Base-by-base conservation (phyloP, 2,113 vertebrate species). In the Alligator sinensis region DNA sequence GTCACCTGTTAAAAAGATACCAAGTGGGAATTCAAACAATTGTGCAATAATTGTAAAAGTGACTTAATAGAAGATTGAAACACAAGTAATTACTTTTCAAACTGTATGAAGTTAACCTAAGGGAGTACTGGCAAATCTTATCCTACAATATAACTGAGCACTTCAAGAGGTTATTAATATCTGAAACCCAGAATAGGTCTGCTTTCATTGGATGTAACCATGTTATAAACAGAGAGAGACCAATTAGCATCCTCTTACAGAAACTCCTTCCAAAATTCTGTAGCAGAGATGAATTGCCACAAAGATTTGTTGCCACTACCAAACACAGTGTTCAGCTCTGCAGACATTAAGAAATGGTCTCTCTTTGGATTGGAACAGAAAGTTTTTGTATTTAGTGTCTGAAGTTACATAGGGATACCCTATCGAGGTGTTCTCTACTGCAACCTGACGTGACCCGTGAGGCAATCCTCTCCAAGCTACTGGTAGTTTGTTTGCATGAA, bases 231-330 rank as follows among this genome's bases (percentile, higher is more conserved):
- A 34, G 34, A 89, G 57, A 47, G 47, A 64, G n/a, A 64, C 60
- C 0, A 4, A 66, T 80, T 91, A 74, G 80, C 28, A 60, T 16
- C 30, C 16, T 86, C 80, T 60, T 59, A 76, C 19, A 85, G 66
- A 5, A 12, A 80, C 58, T 77, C 66, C 88, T 77, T 57, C 28
- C 88, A 94, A 93, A 94, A 82, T 85, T 61, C 77, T 87, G 77
- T 47, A 79, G 75, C 82, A 96, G 82, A 86, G 76, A 86, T 16
- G 8, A 93, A 94, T 38, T 86, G 54, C 72, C 82, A 92, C 82
- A 81, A 63, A 81, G 66, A 86, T 89, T 77, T 90, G 86, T 86
- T 80, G 77, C 62, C 38, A 38, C 70, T 86, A 30, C 30, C 82
- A 86, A 90, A 91, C 30, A 74, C 28, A 57, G 63, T 54, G 9